phyloP scores from a whole-genome alignment of 1,140 invertebrate species.

The Lerema accius region DNA sequence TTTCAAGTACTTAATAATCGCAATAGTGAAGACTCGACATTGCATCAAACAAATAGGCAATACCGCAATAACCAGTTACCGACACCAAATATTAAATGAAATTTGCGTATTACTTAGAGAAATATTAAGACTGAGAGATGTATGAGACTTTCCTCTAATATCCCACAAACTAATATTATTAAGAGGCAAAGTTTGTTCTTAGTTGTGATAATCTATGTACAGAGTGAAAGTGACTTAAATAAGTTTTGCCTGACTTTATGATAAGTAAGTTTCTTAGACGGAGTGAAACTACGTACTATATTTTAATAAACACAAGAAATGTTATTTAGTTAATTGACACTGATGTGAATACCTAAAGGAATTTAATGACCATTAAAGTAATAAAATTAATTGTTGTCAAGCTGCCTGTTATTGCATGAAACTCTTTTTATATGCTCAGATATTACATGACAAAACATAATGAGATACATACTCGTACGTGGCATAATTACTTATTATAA shows the following conservation, averaged over 20 bases:
- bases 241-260: slow-evolving; percentile 2
- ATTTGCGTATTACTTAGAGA: not conserved
- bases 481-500: too few relatives aligned
- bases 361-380: too few relatives aligned
- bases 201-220: slow-evolving; percentile 17
- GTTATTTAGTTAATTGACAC: too few relatives aligned
- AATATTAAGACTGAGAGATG: not conserved
- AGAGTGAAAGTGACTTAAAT: slow-evolving; percentile 10
- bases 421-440: too few relatives aligned
- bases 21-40: too few relatives aligned
- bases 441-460: too few relatives aligned
- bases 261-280: not conserved
- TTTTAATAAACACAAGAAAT: not conserved
- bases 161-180: slow-evolving; percentile 12
- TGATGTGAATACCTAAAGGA: too few relatives aligned
- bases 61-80: not conserved
- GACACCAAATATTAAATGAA: not conserved
- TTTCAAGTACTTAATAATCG: not conserved
- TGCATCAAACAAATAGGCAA: too few relatives aligned
- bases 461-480: too few relatives aligned
- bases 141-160: slow-evolving; percentile 1
- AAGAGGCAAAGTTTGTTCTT: slow-evolving; percentile 15
- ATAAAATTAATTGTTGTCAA: too few relatives aligned
- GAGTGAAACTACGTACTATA: not conserved
- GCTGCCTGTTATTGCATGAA: too few relatives aligned